Conservation (phyloP, 2,797 vertebrate genomes). For the Microtus californicus region DNA sequence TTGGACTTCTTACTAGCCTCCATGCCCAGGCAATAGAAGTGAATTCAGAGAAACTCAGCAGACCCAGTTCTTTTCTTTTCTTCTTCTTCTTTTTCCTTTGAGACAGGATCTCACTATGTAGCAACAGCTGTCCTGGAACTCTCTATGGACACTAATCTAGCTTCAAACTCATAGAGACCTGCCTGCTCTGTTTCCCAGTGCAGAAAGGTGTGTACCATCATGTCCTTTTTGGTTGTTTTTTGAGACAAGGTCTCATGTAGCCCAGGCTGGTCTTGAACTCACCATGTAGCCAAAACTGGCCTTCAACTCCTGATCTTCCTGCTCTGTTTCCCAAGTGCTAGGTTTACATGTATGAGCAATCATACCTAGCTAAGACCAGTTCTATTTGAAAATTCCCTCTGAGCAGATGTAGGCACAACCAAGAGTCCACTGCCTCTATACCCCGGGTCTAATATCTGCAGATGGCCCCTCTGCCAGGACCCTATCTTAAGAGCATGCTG, state of each 20-base stretch:
- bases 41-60: not conserved
- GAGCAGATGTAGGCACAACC: not conserved
- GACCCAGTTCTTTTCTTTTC: not conserved
- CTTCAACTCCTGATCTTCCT: not conserved
- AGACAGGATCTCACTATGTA: not conserved
- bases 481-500: rapidly evolving
- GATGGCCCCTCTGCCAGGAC: not conserved
- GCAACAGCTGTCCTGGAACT: not conserved
- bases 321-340: not conserved
- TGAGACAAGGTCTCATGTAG: not conserved
- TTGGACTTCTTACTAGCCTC: not conserved
- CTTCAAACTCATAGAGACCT: not conserved
- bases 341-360: not conserved
- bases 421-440: too few relatives aligned
- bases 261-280: not conserved
- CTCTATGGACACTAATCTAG: not conserved
- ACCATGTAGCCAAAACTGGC: not conserved
- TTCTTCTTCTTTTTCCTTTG: not conserved
- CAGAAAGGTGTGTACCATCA: not conserved
- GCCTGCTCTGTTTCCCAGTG: not conserved
- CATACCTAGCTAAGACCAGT: not conserved
- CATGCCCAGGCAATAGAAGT: not conserved
- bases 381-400: not conserved
- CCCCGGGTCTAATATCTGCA: not conserved
- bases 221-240: not conserved